Base-by-base conservation (phyloP, 1,140 invertebrate species). In the Zaprionus kolodkinae region DNA sequence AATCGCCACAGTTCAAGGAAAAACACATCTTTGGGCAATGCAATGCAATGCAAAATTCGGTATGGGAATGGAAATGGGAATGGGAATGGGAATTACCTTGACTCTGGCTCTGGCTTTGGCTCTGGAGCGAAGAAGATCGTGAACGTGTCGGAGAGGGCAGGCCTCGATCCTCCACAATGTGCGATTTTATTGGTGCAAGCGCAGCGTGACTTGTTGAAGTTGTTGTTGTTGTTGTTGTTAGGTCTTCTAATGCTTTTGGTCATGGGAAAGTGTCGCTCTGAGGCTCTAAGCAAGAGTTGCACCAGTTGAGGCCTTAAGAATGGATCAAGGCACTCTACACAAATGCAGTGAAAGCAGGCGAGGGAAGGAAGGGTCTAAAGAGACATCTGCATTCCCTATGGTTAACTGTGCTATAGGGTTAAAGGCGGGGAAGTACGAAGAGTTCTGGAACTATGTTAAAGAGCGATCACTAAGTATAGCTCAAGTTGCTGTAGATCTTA, bases 51-150 rank as follows among this genome's bases (percentile, higher is more conserved):
- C 73, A 68, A 78, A 85, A 89, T 76, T 89, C 80, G 75, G 71
- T 79, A 82, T 88, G 84, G 84, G 81, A 88, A 88, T 88, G 85
- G 84, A 78, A 88, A 88, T 88, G 84, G 84, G 81, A 88, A 88
- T 88, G 85, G 84, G 81, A 88, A 88, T 88, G 84, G 84, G 81
- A 88, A 88, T 88, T 89, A 88, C 84, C 84, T 88, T 89, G 84
- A 88, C 85, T 86, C 57, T 65, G 60, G 6, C 38, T 45, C 17
- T 50, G 15, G 6, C 38, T 45, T 10, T 50, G 15, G 17, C 45
- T 4, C 15, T 33, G 30, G 30, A 6, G 33, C 21, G 45, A 17
- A 50, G 45, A 81, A 71, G 60, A 81, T 82, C 82, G 84, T 86
- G 83, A 88, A 75, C 72, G 72, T 75, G 73, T 65, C 59, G 72